phyloP scores from a whole-genome alignment of 2,888 invertebrate genomes.

The Acronicta alni region DNA sequence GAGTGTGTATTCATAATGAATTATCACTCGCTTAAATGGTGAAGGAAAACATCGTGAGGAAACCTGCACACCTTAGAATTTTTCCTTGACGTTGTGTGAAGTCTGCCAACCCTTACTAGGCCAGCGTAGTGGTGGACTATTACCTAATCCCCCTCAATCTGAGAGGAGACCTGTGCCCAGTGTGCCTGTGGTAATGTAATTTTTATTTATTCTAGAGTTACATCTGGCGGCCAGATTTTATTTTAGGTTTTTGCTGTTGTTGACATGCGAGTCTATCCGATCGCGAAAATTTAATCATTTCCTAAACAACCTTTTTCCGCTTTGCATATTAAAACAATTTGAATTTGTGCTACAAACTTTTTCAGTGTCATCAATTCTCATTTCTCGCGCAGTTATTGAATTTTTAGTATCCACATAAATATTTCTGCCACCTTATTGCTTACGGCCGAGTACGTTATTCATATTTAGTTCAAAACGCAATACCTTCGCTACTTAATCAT shows the following conservation, averaged over 20 bases:
- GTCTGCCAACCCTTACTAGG: too few relatives aligned
- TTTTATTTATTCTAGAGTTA: too few relatives aligned
- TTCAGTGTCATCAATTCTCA: slow-evolving; percentile 33
- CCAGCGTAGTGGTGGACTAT: too few relatives aligned
- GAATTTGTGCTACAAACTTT: slow-evolving; percentile 27
- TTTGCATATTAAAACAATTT: slow-evolving; percentile 15
- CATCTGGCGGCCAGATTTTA: too few relatives aligned
- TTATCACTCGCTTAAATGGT: too few relatives aligned
- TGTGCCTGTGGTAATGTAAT: too few relatives aligned
- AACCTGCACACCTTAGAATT: too few relatives aligned
- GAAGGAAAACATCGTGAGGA: too few relatives aligned
- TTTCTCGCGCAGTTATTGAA: slow-evolving; percentile 35
- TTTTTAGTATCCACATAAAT: slow-evolving; percentile 39
- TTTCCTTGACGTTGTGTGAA: too few relatives aligned
- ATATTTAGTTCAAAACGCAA: slow-evolving; percentile 43
- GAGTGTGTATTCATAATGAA: too few relatives aligned
- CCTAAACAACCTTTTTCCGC: slow-evolving; percentile 10
- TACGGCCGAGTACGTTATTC: slow-evolving; percentile 32
- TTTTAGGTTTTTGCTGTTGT: not conserved
- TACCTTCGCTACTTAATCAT: slow-evolving; percentile 44
- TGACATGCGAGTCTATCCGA: not conserved
- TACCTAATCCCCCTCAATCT: too few relatives aligned
- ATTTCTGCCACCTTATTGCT: slow-evolving; percentile 34
- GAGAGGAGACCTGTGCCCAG: too few relatives aligned
- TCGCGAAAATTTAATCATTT: not conserved